A percentile compares a stretch with the other conserved stretches of the same genome.
phyloP scores from a whole-genome alignment of 2,797 vertebrate species.

The Emys orbicularis region DNA sequence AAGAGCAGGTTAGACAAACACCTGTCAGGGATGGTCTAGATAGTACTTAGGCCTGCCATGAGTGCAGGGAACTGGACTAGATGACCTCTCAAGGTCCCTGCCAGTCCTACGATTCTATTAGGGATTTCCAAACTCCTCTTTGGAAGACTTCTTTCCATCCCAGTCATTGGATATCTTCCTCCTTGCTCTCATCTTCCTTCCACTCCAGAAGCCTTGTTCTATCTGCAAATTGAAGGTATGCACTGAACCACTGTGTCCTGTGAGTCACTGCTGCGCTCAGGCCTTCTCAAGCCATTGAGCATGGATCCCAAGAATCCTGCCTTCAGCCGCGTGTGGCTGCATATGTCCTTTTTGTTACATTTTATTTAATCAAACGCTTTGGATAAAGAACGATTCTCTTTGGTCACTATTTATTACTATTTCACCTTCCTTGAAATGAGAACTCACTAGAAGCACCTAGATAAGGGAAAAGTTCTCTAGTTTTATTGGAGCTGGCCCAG shows the following conservation, averaged over 20 bases:
- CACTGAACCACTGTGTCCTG: background rate
- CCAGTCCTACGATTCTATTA: background rate
- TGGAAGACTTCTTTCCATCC: background rate
- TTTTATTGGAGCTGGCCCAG: background rate
- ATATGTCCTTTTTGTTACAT: background rate
- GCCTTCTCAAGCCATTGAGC: background rate
- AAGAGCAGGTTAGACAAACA: too few relatives aligned
- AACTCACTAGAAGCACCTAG: accelerated
- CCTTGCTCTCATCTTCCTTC: background rate
- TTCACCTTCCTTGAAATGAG: background rate
- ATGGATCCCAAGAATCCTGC: background rate
- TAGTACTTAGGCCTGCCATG: too few relatives aligned
- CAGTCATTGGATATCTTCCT: background rate
- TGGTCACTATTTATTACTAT: background rate
- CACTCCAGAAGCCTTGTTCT: background rate
- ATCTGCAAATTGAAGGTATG: background rate
- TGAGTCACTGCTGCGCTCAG: background rate
- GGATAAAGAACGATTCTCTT: background rate
- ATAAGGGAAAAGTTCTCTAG: background rate
- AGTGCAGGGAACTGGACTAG: too few relatives aligned
- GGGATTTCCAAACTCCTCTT: background rate
- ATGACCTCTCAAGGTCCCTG: too few relatives aligned
- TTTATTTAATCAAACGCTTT: background rate
- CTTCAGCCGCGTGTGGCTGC: background rate
- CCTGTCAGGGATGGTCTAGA: too few relatives aligned